phyloP scores from a whole-genome alignment of 2,888 invertebrate species.

The Caradrina kadenii region DNA sequence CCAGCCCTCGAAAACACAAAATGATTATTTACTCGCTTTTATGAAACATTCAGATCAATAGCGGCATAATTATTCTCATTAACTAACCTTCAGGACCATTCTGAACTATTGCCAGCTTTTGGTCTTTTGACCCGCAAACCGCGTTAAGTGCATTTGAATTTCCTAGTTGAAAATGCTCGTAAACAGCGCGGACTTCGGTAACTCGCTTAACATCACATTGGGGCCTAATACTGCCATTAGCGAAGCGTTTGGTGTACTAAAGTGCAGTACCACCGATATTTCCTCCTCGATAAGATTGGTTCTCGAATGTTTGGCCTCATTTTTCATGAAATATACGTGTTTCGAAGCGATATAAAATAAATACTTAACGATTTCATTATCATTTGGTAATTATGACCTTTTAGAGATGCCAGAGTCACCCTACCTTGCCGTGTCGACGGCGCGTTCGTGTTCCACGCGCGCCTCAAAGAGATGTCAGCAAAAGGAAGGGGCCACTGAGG shows the following conservation, averaged over 20 bases:
- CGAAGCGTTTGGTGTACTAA: slow-evolving; percentile 19
- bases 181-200: slow-evolving; percentile 22
- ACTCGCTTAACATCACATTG: slow-evolving; percentile 46
- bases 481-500: too few relatives aligned
- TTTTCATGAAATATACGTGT: slow-evolving; percentile 5
- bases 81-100: slow-evolving; percentile 11
- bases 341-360: too few relatives aligned
- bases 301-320: slow-evolving; percentile 8
- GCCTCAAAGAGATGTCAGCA: too few relatives aligned
- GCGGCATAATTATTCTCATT: background rate
- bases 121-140: slow-evolving; percentile 34
- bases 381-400: too few relatives aligned
- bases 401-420: too few relatives aligned
- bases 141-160: slow-evolving; percentile 42
- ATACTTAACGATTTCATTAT: too few relatives aligned
- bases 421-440: too few relatives aligned
- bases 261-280: slow-evolving; percentile 33
- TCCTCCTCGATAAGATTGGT: slow-evolving; percentile 16
- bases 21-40: background rate
- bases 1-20: background rate
- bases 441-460: too few relatives aligned
- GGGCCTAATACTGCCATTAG: slow-evolving; percentile 52
- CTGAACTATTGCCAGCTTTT: slow-evolving; percentile 7
- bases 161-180: slow-evolving; percentile 38
- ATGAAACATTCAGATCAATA: background rate